phyloP scores from a whole-genome alignment of 2,797 vertebrate genomes.

The Ambastaia sidthimunki region DNA sequence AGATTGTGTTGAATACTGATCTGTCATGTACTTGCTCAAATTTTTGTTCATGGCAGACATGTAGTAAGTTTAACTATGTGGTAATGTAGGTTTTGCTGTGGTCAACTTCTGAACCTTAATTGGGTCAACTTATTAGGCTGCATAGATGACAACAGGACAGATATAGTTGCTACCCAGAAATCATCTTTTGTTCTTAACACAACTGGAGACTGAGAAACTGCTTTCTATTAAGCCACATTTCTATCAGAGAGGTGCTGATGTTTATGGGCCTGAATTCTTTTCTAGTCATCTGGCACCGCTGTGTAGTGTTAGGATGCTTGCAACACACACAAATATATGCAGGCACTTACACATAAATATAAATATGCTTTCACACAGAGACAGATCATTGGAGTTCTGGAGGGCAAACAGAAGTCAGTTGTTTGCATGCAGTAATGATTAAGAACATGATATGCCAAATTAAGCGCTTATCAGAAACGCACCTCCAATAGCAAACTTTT shows the following conservation, averaged over 20 bases:
- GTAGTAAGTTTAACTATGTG: too few species aligned
- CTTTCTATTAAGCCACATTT: slow-evolving; percentile 46
- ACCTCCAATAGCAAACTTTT: slow-evolving; percentile 44
- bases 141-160: slow-evolving; percentile 41
- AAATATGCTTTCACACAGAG: not conserved
- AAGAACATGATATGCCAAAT: slow-evolving; percentile 47
- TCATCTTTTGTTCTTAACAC: slow-evolving; percentile 46
- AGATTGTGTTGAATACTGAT: too few species aligned
- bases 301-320: not conserved
- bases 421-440: slow-evolving; percentile 28
- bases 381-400: slow-evolving; percentile 13
- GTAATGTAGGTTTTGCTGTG: too few species aligned
- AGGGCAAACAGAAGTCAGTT: slow-evolving; percentile 22
- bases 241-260: slow-evolving; percentile 37
- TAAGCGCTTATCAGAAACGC: slow-evolving; percentile 45
- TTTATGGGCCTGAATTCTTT: slow-evolving; percentile 26
- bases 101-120: too few species aligned
- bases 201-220: slow-evolving; percentile 18
- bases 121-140: not conserved
- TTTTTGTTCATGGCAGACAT: too few species aligned
- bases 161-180: slow-evolving; percentile 34
- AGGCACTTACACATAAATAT: not conserved
- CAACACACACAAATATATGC: not conserved
- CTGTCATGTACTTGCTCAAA: too few species aligned
- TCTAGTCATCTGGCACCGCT: not conserved